A percentile compares a stretch with the other conserved stretches of the same genome.
Conservation (phyloP, 2,113 vertebrate genomes). For the Labeo rohita region DNA sequence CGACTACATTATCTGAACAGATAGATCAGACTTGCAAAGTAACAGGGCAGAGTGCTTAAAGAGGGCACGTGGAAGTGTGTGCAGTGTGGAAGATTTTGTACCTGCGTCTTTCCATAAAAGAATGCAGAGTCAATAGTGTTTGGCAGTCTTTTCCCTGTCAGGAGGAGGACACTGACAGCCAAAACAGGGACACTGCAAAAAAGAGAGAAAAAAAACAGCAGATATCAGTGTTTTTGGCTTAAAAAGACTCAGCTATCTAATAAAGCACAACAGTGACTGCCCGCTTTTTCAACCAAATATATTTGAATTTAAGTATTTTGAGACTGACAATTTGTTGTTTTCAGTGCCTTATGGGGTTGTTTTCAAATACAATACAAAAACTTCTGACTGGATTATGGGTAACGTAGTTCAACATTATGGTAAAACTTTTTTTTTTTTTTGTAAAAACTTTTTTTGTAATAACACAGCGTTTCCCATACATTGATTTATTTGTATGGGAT, state of each 20-base stretch:
- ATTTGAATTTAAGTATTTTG: no score
- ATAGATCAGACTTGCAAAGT: not conserved
- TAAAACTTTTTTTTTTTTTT: no score
- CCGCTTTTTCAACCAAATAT: no score
- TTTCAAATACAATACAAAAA: not conserved
- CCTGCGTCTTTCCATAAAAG: constrained; percentile 93
- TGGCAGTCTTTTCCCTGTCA: constrained; percentile 77
- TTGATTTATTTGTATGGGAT: no score
- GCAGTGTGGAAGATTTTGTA: constrained; percentile 59
- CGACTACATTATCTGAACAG: not conserved
- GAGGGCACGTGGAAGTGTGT: not conserved
- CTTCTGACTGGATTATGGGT: not conserved
- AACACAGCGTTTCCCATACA: no score
- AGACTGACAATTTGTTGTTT: no score
- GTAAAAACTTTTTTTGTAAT: no score
- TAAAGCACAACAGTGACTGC: not conserved
- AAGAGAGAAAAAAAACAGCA: not conserved
- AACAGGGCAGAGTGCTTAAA: not conserved
- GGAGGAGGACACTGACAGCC: constrained; percentile 83
- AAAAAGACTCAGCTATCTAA: not conserved
- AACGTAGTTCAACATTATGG: not conserved
- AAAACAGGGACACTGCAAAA: constrained; percentile 81
- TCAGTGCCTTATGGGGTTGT: no score
- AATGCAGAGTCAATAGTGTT: constrained; percentile 84
- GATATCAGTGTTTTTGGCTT: not conserved